phyloP scores from a whole-genome alignment of 2,888 invertebrate species.

The Hypsopygia costalis region DNA sequence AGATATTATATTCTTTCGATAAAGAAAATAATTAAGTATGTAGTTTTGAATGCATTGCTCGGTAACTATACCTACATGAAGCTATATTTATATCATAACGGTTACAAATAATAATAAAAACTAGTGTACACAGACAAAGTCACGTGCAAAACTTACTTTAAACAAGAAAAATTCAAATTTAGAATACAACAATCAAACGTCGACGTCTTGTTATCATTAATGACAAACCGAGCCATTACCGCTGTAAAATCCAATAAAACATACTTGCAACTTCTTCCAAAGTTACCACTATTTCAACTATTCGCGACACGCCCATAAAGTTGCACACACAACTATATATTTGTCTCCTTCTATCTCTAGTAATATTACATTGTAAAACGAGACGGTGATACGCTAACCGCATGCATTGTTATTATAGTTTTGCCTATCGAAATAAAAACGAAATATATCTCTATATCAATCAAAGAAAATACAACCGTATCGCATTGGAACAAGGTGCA shows the following conservation, averaged over 20 bases:
- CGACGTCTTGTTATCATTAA: constrained; percentile 49
- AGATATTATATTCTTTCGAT: no score
- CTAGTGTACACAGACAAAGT: no score
- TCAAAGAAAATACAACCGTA: constrained; percentile 21
- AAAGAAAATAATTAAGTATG: no score
- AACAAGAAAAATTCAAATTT: not conserved
- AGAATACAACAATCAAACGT: constrained; percentile 15
- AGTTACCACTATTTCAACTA: constrained; percentile 70
- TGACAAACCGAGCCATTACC: constrained; percentile 32
- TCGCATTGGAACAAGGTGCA: accelerated
- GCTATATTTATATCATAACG: no score
- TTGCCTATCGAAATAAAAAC: constrained; percentile 24
- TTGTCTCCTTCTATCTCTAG: constrained; percentile 39
- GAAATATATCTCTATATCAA: constrained; percentile 17
- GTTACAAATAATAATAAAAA: no score
- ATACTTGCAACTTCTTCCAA: constrained; percentile 75
- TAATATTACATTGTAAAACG: constrained; percentile 34
- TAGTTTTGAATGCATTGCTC: no score
- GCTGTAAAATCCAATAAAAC: constrained; percentile 71
- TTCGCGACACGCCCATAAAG: constrained; percentile 54
- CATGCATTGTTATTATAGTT: constrained; percentile 74
- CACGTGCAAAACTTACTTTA: no score
- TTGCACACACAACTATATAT: constrained; percentile 30
- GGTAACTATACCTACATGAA: no score
- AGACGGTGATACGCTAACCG: constrained; percentile 50